A percentile compares a stretch with the other conserved stretches of the same genome.
Evolutionary conservation across 2,888 invertebrate genomes (phyloP).

Genomic region (Elegia similella): DNA sequence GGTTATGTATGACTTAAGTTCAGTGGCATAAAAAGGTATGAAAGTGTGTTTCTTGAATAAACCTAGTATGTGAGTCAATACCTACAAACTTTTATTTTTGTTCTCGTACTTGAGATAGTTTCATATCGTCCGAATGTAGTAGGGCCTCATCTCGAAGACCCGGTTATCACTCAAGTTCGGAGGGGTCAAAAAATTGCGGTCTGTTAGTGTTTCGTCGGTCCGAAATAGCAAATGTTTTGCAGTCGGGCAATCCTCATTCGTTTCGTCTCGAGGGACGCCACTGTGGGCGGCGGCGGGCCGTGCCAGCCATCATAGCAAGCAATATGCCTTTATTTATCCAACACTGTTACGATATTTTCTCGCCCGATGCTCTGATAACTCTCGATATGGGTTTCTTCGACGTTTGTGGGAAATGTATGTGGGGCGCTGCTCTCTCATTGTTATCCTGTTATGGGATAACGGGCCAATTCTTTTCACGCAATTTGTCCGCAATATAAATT

Average conservation of each 20-base stretch:
- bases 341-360: constrained; percentile 56
- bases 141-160: constrained; percentile 27
- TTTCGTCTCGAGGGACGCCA: constrained; percentile 59
- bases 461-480: constrained; percentile 7
- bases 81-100: background rate
- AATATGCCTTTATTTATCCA: constrained; percentile 65
- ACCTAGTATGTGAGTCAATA: background rate
- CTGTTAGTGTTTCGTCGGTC: constrained; percentile 32
- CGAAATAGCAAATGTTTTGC: constrained; percentile 42
- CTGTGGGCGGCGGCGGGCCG: constrained; percentile 44
- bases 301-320: constrained; percentile 53
- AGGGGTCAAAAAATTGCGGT: constrained; percentile 30
- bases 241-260: constrained; percentile 59
- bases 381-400: constrained; percentile 45
- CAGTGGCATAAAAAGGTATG: no score
- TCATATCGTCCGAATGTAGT: background rate
- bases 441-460: constrained; percentile 9
- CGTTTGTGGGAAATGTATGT: constrained; percentile 39
- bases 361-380: constrained; percentile 56
- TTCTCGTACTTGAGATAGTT: background rate
- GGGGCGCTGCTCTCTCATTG: constrained; percentile 32
- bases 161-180: constrained; percentile 16
- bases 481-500: constrained; percentile 12
- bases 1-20: no score
- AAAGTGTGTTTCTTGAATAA: background rate